phyloP scores from a whole-genome alignment of 64 coral and sea anemone species.

The Actinia equina region DNA sequence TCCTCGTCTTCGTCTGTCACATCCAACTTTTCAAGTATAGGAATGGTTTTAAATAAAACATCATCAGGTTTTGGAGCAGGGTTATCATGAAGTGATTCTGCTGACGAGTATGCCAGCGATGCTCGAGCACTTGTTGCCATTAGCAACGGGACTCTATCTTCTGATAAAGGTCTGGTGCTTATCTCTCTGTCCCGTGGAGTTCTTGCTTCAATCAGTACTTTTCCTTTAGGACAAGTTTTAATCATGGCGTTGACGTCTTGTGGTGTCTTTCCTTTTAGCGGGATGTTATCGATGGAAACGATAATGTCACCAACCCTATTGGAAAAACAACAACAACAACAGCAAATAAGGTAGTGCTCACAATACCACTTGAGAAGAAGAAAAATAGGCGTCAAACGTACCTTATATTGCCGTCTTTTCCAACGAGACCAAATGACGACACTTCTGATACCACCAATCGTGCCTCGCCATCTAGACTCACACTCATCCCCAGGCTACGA shows the following conservation, averaged over 20 bases:
- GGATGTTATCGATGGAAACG: conserved; percentile 46
- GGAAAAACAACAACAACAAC: background rate
- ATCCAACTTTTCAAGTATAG: conserved; percentile 12
- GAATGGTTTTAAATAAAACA: background rate
- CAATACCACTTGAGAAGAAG: background rate
- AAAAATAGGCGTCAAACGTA: background rate
- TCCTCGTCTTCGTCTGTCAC: background rate
- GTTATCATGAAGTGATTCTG: conserved; percentile 14
- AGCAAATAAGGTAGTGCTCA: background rate
- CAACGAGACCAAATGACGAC: conserved; percentile 68
- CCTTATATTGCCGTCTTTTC: conserved; percentile 92
- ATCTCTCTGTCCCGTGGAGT: conserved; percentile 16
- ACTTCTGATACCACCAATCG: conserved; percentile 51
- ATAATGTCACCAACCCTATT: conserved; percentile 78
- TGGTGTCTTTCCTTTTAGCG: conserved; percentile 16
- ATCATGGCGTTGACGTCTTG: conserved; percentile 58
- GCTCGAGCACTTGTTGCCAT: conserved; percentile 23
- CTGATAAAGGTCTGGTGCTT: background rate
- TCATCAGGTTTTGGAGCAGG: background rate
- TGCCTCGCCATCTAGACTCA: conserved; percentile 24
- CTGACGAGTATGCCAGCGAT: conserved; percentile 13
- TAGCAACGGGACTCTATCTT: background rate
- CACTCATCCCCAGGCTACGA: conserved; percentile 65
- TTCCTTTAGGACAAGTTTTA: conserved; percentile 66
- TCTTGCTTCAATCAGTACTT: conserved; percentile 54